Evolutionary conservation across 2,888 invertebrate species (phyloP).

Genomic region (Mayetiola destructor): DNA sequence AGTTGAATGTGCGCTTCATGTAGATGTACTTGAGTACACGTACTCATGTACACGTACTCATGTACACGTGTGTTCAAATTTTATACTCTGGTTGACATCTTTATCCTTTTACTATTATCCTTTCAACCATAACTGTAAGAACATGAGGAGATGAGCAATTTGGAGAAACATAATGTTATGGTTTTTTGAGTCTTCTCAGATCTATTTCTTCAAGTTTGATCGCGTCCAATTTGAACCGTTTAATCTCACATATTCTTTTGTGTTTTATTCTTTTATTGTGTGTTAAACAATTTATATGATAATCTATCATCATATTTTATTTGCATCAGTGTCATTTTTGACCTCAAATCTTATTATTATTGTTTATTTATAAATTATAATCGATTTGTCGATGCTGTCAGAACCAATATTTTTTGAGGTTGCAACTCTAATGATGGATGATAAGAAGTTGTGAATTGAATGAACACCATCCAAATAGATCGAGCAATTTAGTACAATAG

Average conservation of each 20-base stretch:
- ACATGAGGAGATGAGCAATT: neutral
- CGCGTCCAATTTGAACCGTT: neutral
- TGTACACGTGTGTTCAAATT: too few relatives aligned
- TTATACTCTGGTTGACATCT: too few relatives aligned
- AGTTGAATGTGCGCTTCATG: too few relatives aligned
- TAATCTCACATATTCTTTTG: too few relatives aligned
- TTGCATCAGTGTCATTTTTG: slow-evolving; percentile 5
- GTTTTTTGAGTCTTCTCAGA: neutral
- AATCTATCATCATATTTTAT: neutral
- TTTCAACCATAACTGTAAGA: too few relatives aligned
- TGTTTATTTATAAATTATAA: neutral
- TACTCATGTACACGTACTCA: too few relatives aligned
- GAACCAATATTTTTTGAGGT: neutral
- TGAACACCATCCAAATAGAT: too few relatives aligned
- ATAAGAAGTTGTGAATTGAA: too few relatives aligned
- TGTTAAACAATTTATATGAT: neutral
- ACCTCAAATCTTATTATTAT: slow-evolving; percentile 6
- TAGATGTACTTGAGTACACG: too few relatives aligned
- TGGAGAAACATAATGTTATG: neutral
- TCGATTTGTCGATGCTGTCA: neutral
- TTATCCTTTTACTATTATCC: too few relatives aligned
- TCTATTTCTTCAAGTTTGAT: neutral
- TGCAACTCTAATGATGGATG: too few relatives aligned
- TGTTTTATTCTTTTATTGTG: neutral
- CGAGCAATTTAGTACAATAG: too few relatives aligned